Conservation (phyloP, 2,113 vertebrate species). For the Ictalurus furcatus region DNA sequence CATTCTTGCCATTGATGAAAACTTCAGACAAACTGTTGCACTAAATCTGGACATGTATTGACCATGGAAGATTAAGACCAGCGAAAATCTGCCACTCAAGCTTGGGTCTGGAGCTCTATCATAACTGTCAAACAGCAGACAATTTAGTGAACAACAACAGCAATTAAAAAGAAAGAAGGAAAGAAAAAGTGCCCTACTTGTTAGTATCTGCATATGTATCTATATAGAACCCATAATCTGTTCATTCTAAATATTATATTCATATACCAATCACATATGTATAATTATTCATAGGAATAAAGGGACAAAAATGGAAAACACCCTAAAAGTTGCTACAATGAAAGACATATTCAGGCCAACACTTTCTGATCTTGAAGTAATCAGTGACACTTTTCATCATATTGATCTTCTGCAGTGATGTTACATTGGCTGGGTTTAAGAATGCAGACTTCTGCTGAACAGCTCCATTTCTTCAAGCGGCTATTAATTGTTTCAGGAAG, state of each 20-base stretch:
- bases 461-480: constrained; percentile 46
- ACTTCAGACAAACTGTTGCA: neutral
- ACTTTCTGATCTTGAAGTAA: constrained; percentile 9
- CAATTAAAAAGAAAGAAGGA: neutral
- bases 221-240: neutral
- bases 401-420: neutral
- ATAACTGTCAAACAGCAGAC: neutral
- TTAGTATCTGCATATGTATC: neutral
- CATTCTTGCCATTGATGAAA: neutral
- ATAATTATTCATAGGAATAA: neutral
- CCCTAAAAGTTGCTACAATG: neutral
- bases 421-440: constrained; percentile 25
- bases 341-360: neutral
- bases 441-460: constrained; percentile 17
- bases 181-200: too few species aligned
- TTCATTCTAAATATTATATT: neutral
- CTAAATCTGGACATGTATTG: neutral
- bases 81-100: neutral
- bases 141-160: neutral
- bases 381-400: constrained; percentile 34
- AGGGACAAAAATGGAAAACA: neutral
- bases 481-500: constrained; percentile 63
- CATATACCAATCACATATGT: neutral
- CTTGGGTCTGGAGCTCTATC: neutral
- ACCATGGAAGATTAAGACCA: neutral